Percentiles rank a stretch among this genome's conserved stretches.
Evolutionary conservation across 2,113 vertebrate species (phyloP).

Genomic region (Xiphophorus couchianus): DNA sequence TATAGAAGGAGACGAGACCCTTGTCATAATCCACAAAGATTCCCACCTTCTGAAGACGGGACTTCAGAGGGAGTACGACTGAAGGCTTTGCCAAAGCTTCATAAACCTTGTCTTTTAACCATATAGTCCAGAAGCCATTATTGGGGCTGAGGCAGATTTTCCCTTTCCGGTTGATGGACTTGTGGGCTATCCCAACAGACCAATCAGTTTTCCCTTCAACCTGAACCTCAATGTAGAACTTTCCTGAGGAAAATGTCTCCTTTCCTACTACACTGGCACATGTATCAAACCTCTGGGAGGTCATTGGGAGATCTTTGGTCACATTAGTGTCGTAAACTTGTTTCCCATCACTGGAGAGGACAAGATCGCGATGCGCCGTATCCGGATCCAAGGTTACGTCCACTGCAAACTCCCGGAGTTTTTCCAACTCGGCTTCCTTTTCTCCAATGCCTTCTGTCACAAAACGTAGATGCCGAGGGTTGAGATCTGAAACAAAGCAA

Average conservation of each 20-base stretch:
- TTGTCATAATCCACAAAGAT: conserved; percentile 30
- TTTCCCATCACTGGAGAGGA: conserved; percentile 11
- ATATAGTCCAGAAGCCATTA: not conserved
- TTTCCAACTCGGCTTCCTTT: conserved; percentile 5
- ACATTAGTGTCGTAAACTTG: not conserved
- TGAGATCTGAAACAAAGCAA: not conserved
- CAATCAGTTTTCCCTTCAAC: conserved; percentile 22
- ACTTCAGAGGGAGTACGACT: not conserved
- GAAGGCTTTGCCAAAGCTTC: not conserved
- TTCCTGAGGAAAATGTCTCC: conserved; percentile 13
- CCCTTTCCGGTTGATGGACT: conserved; percentile 1
- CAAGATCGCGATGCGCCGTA: not conserved
- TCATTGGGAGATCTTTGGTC: conserved; percentile 7
- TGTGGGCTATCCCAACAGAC: conserved; percentile 3
- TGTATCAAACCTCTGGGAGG: conserved; percentile 1
- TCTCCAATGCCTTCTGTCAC: not conserved
- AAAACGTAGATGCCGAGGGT: not conserved
- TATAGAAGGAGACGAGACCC: conserved; percentile 16
- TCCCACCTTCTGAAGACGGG: conserved; percentile 6
- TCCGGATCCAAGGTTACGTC: conserved; percentile 24
- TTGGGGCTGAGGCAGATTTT: not conserved
- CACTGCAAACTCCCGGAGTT: conserved; percentile 5
- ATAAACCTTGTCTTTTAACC: not conserved
- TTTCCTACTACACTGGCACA: conserved; percentile 6
- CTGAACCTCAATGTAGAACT: conserved; percentile 23